Evolutionary conservation across 2,113 vertebrate species (phyloP).

Genomic region (Cephalophus harveyi): DNA sequence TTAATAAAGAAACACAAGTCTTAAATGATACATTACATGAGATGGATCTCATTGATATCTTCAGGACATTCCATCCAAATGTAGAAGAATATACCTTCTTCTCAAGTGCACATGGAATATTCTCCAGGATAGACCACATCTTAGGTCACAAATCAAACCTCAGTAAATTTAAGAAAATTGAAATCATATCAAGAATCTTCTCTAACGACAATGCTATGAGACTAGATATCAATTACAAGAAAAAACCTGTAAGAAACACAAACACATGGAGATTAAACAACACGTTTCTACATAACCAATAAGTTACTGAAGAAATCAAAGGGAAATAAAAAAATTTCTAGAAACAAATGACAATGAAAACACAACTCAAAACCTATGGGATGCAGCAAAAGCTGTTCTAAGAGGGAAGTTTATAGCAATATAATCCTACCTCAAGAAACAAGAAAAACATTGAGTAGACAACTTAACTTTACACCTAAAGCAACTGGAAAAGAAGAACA

Average conservation of each 20-base stretch:
- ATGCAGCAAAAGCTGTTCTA: not conserved
- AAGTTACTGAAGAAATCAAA: not conserved
- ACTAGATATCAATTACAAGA: not conserved
- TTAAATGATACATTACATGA: not conserved
- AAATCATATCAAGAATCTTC: not conserved
- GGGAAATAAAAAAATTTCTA: not conserved
- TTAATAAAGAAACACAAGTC: not conserved
- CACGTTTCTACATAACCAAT: not conserved
- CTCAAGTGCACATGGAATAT: not conserved
- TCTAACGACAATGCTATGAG: not conserved
- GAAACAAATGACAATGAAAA: not conserved
- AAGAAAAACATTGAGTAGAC: not conserved
- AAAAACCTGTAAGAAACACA: not conserved
- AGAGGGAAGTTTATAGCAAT: not conserved
- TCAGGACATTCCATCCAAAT: not conserved
- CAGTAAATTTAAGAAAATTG: not conserved
- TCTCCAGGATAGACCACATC: not conserved
- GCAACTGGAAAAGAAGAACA: not conserved
- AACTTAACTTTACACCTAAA: not conserved
- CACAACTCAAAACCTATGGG: too few species aligned
- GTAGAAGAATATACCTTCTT: not conserved
- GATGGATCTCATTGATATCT: not conserved
- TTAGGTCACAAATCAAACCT: not conserved
- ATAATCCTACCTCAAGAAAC: not conserved
- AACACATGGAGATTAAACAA: not conserved